phyloP scores from a whole-genome alignment of 2,113 vertebrate species.

The Mola mola region DNA sequence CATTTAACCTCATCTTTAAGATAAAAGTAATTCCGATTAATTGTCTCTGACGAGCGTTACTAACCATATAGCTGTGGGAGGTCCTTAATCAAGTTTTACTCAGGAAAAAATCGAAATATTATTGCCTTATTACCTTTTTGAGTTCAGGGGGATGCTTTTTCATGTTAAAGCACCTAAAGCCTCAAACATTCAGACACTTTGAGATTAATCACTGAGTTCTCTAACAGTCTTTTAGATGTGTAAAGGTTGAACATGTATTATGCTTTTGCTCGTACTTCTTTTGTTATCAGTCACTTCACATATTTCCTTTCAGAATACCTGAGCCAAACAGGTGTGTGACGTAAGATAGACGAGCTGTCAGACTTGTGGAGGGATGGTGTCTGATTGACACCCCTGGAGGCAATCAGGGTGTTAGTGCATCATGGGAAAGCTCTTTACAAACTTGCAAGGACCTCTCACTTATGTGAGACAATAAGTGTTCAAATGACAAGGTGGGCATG shows the following conservation, averaged over 20 bases:
- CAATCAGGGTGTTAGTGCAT: slow-evolving; percentile 54
- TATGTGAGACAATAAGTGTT: slow-evolving; percentile 43
- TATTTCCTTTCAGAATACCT: slow-evolving; percentile 47
- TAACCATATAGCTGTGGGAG: slow-evolving; percentile 62
- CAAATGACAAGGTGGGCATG: slow-evolving; percentile 41
- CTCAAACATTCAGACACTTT: slow-evolving; percentile 7
- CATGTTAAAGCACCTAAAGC: background rate
- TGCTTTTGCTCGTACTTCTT: slow-evolving; percentile 6
- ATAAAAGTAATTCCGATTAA: slow-evolving; percentile 72
- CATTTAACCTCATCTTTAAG: slow-evolving; percentile 75
- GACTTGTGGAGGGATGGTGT: slow-evolving; percentile 44
- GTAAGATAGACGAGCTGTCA: slow-evolving; percentile 57
- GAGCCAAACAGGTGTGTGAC: slow-evolving; percentile 69
- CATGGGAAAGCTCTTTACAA: slow-evolving; percentile 60
- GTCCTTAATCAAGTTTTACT: slow-evolving; percentile 52
- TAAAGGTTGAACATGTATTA: background rate
- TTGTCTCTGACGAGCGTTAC: slow-evolving; percentile 63
- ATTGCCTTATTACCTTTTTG: slow-evolving; percentile 7
- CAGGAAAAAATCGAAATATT: slow-evolving; percentile 28
- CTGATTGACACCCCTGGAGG: slow-evolving; percentile 66
- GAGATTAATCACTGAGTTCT: slow-evolving; percentile 11
- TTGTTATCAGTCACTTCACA: slow-evolving; percentile 29
- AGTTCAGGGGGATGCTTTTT: background rate
- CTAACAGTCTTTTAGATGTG: slow-evolving; percentile 12
- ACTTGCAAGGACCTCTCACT: slow-evolving; percentile 58